phyloP scores from a whole-genome alignment of 2,113 vertebrate species.

The Rhinichthys klamathensis region DNA sequence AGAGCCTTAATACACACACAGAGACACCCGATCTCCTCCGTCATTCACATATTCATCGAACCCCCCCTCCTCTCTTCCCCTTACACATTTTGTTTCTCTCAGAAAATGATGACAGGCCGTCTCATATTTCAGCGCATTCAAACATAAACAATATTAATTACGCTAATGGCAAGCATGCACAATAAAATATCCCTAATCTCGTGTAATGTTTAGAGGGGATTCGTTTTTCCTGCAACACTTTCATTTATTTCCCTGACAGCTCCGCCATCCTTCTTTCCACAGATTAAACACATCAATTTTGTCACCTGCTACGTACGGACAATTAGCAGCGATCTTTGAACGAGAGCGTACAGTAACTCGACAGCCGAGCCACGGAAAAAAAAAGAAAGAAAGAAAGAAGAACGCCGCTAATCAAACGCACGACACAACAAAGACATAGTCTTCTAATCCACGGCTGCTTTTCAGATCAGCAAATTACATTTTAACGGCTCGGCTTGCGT shows the following conservation, averaged over 20 bases:
- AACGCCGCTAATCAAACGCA: slow-evolving; percentile 59
- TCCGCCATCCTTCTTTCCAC: slow-evolving; percentile 41
- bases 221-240: slow-evolving; percentile 49
- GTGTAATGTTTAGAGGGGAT: slow-evolving; percentile 52
- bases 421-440: slow-evolving; percentile 54
- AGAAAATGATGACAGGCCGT: slow-evolving; percentile 41
- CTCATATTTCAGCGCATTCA: slow-evolving; percentile 50
- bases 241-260: slow-evolving; percentile 44
- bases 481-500: slow-evolving; percentile 65
- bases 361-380: slow-evolving; percentile 46
- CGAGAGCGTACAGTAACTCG: slow-evolving; percentile 53
- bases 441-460: slow-evolving; percentile 61
- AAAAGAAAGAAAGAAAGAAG: slow-evolving; percentile 18
- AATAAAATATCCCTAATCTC: slow-evolving; percentile 50
- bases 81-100: slow-evolving; percentile 52
- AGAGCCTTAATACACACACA: slow-evolving; percentile 60
- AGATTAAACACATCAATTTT: slow-evolving; percentile 61
- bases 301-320: slow-evolving; percentile 57
- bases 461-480: slow-evolving; percentile 69
- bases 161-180: slow-evolving; percentile 28
- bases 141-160: slow-evolving; percentile 59
- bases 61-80: slow-evolving; percentile 47
- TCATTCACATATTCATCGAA: slow-evolving; percentile 53
- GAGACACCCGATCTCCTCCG: slow-evolving; percentile 16
- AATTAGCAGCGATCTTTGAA: slow-evolving; percentile 57